Percentiles rank a stretch among this genome's conserved stretches.
Conservation (phyloP, 2,888 invertebrate species). For the Branchellion lobata region DNA sequence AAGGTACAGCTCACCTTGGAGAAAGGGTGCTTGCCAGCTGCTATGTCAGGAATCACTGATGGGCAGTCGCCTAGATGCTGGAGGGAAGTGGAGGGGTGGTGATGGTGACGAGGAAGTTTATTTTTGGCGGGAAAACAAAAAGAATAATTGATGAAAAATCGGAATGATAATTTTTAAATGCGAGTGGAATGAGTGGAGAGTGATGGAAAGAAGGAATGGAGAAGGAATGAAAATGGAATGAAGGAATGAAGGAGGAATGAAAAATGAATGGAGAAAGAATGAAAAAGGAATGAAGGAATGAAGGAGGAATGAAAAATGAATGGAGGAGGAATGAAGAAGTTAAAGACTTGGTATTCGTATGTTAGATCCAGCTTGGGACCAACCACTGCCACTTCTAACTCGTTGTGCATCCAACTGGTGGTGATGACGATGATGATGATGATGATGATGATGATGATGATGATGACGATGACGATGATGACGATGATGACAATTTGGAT, state of each 20-base stretch:
- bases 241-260: too few species aligned
- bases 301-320: too few species aligned
- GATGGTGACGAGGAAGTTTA: too few species aligned
- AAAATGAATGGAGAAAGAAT: too few species aligned
- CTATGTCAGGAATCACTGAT: constrained; percentile 73
- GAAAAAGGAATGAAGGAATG: too few species aligned
- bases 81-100: constrained; percentile 51
- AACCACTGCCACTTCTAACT: constrained; percentile 78
- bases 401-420: constrained; percentile 80
- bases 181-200: too few species aligned
- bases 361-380: constrained; percentile 89
- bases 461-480: not conserved
- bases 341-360: constrained; percentile 74
- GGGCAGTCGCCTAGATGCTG: constrained; percentile 82
- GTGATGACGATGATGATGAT: not conserved
- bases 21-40: constrained; percentile 73
- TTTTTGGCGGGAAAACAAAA: too few species aligned
- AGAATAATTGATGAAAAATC: too few species aligned
- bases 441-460: not conserved
- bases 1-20: constrained; percentile 67
- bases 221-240: too few species aligned
- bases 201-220: too few species aligned
- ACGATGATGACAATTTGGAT: not conserved
- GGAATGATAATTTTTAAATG: too few species aligned
- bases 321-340: too few species aligned